phyloP scores from a whole-genome alignment of 1,140 invertebrate species.

The Rhagoletis pomonella region DNA sequence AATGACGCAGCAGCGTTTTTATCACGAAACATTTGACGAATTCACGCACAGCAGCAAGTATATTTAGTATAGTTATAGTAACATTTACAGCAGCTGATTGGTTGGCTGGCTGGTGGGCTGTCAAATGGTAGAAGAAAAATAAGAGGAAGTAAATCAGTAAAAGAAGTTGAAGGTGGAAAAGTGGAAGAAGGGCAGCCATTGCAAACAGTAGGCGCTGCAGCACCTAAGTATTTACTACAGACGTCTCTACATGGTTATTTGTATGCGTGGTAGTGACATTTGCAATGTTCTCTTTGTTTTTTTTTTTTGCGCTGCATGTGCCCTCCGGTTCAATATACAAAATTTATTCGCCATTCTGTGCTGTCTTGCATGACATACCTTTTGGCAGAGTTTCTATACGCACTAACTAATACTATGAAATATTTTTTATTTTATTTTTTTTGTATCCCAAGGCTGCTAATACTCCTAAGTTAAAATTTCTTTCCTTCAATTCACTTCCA shows the following conservation, averaged over 20 bases:
- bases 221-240: background rate
- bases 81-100: too few species aligned
- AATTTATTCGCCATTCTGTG: background rate
- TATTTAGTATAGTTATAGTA: background rate
- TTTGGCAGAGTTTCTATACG: constrained; percentile 8
- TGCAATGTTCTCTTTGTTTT: background rate
- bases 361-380: too few species aligned
- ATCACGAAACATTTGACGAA: background rate
- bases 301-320: background rate
- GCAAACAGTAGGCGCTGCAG: constrained; percentile 37
- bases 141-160: background rate
- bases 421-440: background rate
- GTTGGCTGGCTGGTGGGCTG: too few species aligned
- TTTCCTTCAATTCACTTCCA: too few species aligned
- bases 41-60: background rate
- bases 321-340: background rate
- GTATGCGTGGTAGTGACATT: background rate
- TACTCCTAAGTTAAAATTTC: too few species aligned
- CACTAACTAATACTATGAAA: constrained; percentile 29
- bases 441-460: background rate
- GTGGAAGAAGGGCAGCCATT: background rate
- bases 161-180: background rate
- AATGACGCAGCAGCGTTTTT: background rate
- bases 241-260: background rate
- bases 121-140: too few species aligned